Evolutionary conservation across 2,797 vertebrate genomes (phyloP).

Genomic region (Gallirallus australis): DNA sequence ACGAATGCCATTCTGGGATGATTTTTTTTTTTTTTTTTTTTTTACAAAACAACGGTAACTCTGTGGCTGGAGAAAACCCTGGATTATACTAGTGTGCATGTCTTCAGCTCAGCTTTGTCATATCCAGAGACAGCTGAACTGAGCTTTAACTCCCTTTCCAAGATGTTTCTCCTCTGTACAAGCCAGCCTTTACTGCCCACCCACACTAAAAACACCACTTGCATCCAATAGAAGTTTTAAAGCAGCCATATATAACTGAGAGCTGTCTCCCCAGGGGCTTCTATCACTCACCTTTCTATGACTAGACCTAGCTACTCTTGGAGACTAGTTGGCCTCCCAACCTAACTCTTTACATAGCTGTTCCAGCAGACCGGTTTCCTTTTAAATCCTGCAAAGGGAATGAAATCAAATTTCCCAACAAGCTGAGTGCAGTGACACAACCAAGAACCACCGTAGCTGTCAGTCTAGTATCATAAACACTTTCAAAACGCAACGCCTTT

Average conservation of each 20-base stretch:
- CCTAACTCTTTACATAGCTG: not conserved
- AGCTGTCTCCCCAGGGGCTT: not conserved
- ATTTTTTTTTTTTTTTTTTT: not conserved
- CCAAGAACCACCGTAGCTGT: slow-evolving; percentile 14
- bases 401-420: slow-evolving; percentile 29
- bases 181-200: not conserved
- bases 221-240: not conserved
- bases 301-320: not conserved
- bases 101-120: not conserved
- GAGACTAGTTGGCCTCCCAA: not conserved
- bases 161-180: not conserved
- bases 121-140: not conserved
- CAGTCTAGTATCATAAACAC: not conserved
- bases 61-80: not conserved
- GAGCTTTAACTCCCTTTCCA: not conserved
- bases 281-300: not conserved
- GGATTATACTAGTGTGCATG: not conserved
- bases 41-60: not conserved
- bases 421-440: not conserved
- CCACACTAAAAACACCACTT: not conserved
- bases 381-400: slow-evolving; percentile 48
- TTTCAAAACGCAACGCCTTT: not conserved
- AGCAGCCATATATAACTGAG: not conserved
- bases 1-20: not conserved
- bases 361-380: not conserved